Conservation (phyloP, 2,113 vertebrate genomes). For the Aramus guarauna region DNA sequence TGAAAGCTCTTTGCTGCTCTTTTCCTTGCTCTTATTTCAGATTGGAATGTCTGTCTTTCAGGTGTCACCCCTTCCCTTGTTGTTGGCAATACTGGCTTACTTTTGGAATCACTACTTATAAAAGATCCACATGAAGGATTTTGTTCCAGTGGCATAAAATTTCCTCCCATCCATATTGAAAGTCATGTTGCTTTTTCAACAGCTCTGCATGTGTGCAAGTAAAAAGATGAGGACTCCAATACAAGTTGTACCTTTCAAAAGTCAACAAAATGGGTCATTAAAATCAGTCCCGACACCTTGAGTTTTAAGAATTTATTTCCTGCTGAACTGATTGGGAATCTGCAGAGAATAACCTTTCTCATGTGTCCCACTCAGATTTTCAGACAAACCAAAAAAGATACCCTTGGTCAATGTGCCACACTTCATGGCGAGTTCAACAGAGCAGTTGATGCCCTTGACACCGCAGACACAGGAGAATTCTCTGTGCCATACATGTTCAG, state of each 20-base stretch:
- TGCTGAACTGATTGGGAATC: neutral
- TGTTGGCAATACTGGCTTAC: neutral
- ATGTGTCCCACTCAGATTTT: neutral
- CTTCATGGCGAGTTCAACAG: neutral
- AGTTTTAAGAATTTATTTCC: neutral
- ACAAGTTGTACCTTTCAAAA: neutral
- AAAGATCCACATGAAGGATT: neutral
- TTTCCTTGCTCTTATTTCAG: neutral
- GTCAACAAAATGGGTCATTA: neutral
- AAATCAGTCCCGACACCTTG: neutral
- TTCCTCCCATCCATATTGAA: neutral
- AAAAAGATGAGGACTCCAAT: neutral
- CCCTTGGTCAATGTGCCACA: neutral
- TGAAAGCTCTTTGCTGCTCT: neutral
- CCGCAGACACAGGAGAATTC: neutral
- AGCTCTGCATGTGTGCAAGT: neutral
- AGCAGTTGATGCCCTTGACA: neutral
- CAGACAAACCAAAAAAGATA: neutral
- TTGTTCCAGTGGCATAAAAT: neutral
- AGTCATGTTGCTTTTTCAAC: neutral
- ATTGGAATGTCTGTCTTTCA: neutral
- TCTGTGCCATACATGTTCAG: fast-evolving
- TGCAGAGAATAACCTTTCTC: neutral
- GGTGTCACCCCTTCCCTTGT: neutral
- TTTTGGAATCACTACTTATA: neutral